Percentiles rank a stretch among this genome's conserved stretches.
These are phyloP conservation scores for Yasuhikotakia modesta DNA, from an alignment of 2,797 vertebrate species.

Conservation along the genomic window DNA sequence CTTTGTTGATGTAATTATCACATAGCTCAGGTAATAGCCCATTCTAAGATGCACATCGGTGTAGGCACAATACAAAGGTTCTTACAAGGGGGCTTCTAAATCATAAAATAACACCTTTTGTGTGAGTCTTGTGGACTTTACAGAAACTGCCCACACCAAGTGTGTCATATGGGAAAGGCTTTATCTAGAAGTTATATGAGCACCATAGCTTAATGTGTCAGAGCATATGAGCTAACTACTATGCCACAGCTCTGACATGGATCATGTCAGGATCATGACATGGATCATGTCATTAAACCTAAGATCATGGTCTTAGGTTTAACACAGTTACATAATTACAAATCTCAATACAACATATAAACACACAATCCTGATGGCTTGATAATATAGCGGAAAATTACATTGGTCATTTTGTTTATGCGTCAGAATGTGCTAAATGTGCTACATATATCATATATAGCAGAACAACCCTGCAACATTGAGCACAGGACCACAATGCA, in stretches of 20 bases:
- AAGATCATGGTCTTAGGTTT: not conserved
- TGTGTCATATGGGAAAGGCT: not conserved
- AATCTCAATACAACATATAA: not conserved
- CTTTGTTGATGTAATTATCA: not conserved
- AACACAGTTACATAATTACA: too few species aligned
- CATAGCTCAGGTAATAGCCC: not conserved
- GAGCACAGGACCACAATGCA: slow-evolving; percentile 24
- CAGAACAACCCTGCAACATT: slow-evolving; percentile 10
- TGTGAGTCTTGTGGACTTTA: too few species aligned
- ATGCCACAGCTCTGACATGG: not conserved
- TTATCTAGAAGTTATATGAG: not conserved
- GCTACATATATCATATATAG: slow-evolving; percentile 28
- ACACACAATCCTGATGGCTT: slow-evolving; percentile 6
- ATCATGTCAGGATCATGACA: not conserved
- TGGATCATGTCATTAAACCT: too few species aligned
- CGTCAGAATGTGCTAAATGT: slow-evolving; percentile 26
- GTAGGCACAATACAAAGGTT: too few species aligned
- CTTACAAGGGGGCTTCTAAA: not conserved
- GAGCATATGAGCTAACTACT: not conserved
- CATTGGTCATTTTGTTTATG: not conserved
- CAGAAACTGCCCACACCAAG: not conserved
- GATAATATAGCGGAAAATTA: not conserved
- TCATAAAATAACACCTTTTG: not conserved
- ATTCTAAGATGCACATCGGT: not conserved
- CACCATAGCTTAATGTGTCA: not conserved